A percentile compares a stretch with the other conserved stretches of the same genome.
Conservation (phyloP, 2,888 invertebrate genomes). For the Aphrophora alni region DNA sequence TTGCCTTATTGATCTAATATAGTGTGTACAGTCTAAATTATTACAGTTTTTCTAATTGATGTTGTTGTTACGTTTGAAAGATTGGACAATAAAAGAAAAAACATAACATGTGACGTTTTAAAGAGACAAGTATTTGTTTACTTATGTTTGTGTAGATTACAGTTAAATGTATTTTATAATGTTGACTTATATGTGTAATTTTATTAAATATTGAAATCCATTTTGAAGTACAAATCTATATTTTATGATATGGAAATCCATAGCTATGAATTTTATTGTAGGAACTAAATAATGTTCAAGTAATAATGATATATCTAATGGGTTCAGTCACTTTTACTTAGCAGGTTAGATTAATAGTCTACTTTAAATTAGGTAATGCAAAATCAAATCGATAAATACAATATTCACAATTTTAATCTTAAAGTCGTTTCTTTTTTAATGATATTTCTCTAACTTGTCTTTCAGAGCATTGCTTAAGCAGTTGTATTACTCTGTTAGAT, state of each 20-base stretch:
- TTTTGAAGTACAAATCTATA: conserved; percentile 9
- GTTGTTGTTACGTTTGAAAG: background rate
- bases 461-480: background rate
- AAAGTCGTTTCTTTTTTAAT: background rate
- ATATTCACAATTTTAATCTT: background rate
- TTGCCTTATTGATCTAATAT: conserved; percentile 9
- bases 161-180: conserved; percentile 6
- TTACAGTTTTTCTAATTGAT: background rate
- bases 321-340: background rate
- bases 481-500: background rate
- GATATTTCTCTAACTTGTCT: background rate
- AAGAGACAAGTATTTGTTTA: background rate
- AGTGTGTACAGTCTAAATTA: background rate
- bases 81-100: conserved; percentile 2
- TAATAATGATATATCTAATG: background rate
- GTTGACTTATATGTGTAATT: conserved; percentile 6
- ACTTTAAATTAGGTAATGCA: background rate
- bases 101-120: background rate
- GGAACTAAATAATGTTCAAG: background rate
- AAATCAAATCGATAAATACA: background rate
- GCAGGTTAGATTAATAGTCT: background rate
- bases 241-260: background rate
- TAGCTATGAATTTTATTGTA: background rate
- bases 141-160: background rate
- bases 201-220: background rate